phyloP scores from a whole-genome alignment of 1,140 invertebrate genomes.

The Penaeus indicus region DNA sequence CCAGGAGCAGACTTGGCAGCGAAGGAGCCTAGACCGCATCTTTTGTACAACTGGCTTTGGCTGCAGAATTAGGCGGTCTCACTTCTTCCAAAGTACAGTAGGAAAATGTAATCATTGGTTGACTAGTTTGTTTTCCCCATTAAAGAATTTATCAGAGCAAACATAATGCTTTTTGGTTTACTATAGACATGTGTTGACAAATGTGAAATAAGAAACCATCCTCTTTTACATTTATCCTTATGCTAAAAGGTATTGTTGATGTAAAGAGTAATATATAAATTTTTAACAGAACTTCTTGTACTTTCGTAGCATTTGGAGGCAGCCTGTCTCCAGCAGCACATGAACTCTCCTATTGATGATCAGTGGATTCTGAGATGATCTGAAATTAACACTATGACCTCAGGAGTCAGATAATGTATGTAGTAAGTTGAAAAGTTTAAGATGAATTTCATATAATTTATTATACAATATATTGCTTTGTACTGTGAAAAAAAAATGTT shows the following conservation, averaged over 20 bases:
- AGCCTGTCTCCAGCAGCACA: slow-evolving; percentile 84
- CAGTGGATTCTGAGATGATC: slow-evolving; percentile 86
- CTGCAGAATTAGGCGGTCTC: slow-evolving; percentile 75
- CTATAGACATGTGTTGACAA: slow-evolving; percentile 18
- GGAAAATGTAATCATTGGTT: slow-evolving; percentile 7
- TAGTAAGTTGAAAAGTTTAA: background rate
- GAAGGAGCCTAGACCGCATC: slow-evolving; percentile 87
- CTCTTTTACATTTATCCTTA: no score
- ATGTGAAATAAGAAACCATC: no score
- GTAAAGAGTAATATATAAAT: no score
- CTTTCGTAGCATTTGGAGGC: slow-evolving; percentile 73
- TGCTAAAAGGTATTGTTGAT: no score
- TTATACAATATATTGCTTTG: background rate
- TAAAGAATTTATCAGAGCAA: background rate
- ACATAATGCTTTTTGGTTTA: background rate
- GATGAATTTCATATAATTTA: background rate
- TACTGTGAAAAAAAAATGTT: no score
- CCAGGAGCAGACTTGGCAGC: slow-evolving; percentile 86
- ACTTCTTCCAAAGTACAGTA: slow-evolving; percentile 79
- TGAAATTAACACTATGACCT: slow-evolving; percentile 80
- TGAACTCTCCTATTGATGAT: slow-evolving; percentile 87
- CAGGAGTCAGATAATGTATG: slow-evolving; percentile 67
- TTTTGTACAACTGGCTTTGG: slow-evolving; percentile 88
- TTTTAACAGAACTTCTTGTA: slow-evolving; percentile 9
- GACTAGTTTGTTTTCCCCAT: slow-evolving; percentile 28